These are phyloP conservation scores for Pemphigus obesinymphae DNA, from an alignment of 1,140 invertebrate species.

Conservation along the genomic window DNA sequence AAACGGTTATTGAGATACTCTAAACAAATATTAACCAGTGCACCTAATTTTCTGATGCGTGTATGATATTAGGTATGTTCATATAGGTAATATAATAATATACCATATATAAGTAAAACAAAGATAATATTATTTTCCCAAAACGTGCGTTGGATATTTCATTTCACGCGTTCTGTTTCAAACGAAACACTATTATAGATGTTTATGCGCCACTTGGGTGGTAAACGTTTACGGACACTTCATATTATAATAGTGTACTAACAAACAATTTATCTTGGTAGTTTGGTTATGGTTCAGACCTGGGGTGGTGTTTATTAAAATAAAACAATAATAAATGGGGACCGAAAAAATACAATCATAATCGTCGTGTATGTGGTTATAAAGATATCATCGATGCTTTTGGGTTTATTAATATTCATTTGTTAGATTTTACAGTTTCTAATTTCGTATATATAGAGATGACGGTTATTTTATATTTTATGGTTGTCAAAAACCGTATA, in stretches of 20 bases:
- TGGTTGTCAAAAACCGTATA: too few relatives aligned
- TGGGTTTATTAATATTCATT: too few relatives aligned
- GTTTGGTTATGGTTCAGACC: background rate
- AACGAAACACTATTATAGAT: background rate
- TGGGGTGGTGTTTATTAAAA: background rate
- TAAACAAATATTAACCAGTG: background rate
- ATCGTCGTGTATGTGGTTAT: too few relatives aligned
- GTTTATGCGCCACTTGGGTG: background rate
- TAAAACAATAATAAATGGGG: background rate
- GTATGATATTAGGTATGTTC: background rate
- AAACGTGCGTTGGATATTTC: background rate
- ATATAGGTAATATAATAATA: background rate
- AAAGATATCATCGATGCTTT: too few relatives aligned
- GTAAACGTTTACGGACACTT: background rate
- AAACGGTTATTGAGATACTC: background rate
- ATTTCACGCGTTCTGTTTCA: background rate
- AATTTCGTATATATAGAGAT: too few relatives aligned
- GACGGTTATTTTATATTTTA: too few relatives aligned
- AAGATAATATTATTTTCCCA: background rate
- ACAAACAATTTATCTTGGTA: background rate
- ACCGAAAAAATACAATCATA: background rate
- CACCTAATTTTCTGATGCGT: too few relatives aligned
- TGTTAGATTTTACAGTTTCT: too few relatives aligned
- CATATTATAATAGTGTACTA: background rate
- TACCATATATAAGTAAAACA: background rate